Evolutionary conservation across 2,113 vertebrate genomes (phyloP).

Genomic region (Heloderma charlesbogerti): DNA sequence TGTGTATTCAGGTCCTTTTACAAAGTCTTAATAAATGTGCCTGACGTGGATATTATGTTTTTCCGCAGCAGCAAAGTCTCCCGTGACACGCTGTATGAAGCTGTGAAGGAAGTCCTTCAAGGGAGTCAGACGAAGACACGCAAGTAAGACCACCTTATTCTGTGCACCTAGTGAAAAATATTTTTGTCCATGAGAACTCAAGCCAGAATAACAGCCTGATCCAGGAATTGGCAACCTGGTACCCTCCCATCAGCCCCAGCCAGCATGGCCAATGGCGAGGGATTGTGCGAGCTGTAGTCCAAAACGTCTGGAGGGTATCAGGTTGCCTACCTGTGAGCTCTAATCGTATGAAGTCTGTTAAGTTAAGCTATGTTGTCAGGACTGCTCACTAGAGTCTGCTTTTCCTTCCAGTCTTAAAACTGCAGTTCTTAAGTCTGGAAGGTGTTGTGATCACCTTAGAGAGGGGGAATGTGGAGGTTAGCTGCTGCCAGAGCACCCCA

Average conservation of each 20-base stretch:
- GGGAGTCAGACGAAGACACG: constrained; percentile 86
- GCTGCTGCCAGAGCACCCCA: not conserved
- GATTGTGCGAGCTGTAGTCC: no score
- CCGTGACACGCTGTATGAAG: constrained; percentile 94
- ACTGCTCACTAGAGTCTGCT: not conserved
- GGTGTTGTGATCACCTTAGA: not conserved
- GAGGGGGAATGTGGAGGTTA: not conserved
- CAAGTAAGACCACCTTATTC: constrained; percentile 29
- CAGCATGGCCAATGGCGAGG: no score
- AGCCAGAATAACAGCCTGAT: not conserved
- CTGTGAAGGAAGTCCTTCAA: constrained; percentile 91
- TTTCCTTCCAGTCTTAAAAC: not conserved
- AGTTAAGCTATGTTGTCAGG: not conserved
- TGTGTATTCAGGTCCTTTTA: not conserved
- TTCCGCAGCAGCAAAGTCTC: constrained; percentile 89
- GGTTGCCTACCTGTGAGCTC: no score
- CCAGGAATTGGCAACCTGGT: no score
- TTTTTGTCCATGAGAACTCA: not conserved
- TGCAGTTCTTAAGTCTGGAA: not conserved
- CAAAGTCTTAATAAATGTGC: not conserved
- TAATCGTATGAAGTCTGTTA: not conserved
- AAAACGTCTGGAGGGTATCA: no score
- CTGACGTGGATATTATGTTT: no score
- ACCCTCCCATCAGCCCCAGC: no score
- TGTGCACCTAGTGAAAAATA: not conserved